Evolutionary conservation across 2,113 vertebrate species (phyloP).

Genomic region (Cyanoderma ruficeps): DNA sequence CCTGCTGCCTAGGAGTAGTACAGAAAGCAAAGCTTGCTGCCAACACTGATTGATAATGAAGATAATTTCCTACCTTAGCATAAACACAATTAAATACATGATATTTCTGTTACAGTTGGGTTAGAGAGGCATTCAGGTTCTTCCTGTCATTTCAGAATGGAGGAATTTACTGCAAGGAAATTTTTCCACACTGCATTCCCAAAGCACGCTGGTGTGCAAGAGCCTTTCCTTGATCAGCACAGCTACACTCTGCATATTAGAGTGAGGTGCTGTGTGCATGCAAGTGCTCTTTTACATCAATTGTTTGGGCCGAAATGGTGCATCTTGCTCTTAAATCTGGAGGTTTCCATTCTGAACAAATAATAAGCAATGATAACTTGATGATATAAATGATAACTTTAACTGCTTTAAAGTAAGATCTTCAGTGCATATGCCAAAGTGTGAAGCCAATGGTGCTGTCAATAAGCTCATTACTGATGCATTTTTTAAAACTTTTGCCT

Average conservation of each 20-base stretch:
- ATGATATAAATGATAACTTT: not conserved
- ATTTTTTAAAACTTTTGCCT: not conserved
- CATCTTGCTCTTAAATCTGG: not conserved
- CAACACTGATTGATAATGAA: not conserved
- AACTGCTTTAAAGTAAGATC: not conserved
- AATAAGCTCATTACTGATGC: not conserved
- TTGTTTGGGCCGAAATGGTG: not conserved
- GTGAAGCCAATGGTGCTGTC: not conserved
- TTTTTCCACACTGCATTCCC: not conserved
- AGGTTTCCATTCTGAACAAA: not conserved
- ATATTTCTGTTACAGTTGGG: not conserved
- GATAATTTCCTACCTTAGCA: not conserved
- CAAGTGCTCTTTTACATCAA: not conserved
- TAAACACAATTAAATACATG: not conserved
- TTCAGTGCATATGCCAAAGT: not conserved
- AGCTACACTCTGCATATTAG: not conserved
- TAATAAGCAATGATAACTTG: not conserved
- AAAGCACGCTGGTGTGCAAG: not conserved
- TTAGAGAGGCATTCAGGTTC: not conserved
- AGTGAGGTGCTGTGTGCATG: not conserved
- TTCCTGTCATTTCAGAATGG: not conserved
- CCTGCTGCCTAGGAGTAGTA: not conserved
- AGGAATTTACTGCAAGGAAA: not conserved
- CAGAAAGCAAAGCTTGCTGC: not conserved
- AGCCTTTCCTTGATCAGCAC: not conserved